phyloP scores from a whole-genome alignment of 2,113 vertebrate genomes.

The Megalops atlanticus region DNA sequence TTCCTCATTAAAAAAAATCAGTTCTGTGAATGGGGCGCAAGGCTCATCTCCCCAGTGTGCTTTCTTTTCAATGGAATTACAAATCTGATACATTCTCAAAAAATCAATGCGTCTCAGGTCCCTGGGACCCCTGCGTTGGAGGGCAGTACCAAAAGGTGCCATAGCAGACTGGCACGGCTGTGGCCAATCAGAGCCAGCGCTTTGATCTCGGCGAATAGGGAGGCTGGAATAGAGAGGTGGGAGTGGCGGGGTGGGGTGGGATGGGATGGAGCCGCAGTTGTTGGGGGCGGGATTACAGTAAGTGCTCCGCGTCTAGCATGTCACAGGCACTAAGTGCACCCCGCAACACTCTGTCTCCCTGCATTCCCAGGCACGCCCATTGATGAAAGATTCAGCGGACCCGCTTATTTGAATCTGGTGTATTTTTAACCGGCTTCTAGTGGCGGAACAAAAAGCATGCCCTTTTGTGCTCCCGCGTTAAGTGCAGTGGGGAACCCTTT shows the following conservation, averaged over 20 bases:
- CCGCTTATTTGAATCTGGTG: neutral
- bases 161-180: neutral
- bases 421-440: slow-evolving; percentile 5
- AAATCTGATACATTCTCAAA: neutral
- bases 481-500: neutral
- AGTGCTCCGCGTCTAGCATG: neutral
- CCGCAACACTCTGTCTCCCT: neutral
- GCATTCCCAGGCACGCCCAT: neutral
- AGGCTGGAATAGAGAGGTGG: neutral
- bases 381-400: neutral
- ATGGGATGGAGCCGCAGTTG: neutral
- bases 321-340: slow-evolving; percentile 2
- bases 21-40: neutral
- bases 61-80: neutral
- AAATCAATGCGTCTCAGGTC: neutral
- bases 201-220: neutral
- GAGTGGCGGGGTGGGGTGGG: neutral
- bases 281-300: neutral
- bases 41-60: too few relatives aligned
- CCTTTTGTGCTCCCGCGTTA: neutral
- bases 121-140: too few relatives aligned
- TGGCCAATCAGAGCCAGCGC: neutral
- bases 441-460: neutral
- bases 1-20: neutral
- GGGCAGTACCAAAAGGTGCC: neutral